A percentile compares a stretch with the other conserved stretches of the same genome.
Conservation (phyloP, 35 echinoderm and acorn worm genomes). For the Apostichopus parvimensis region DNA sequence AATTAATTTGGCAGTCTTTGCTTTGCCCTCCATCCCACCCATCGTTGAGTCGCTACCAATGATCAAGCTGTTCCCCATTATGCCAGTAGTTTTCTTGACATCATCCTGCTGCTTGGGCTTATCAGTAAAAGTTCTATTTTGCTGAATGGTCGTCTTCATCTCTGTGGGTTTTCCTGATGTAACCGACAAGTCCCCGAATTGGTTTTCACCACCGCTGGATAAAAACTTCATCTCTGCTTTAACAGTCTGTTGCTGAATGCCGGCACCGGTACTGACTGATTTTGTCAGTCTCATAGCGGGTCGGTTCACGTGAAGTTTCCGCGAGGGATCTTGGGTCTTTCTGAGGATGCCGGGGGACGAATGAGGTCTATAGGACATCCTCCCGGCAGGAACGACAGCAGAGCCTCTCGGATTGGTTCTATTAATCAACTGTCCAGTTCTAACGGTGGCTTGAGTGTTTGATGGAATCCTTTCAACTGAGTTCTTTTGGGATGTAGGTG, state of each 20-base stretch:
- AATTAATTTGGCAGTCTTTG: slow-evolving; percentile 49
- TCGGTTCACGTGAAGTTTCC: not conserved
- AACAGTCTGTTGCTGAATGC: not conserved
- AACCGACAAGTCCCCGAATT: not conserved
- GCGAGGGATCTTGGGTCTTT: slow-evolving; percentile 16
- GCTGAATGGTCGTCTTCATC: not conserved
- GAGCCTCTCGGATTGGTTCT: not conserved
- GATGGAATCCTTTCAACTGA: not conserved
- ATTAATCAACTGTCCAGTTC: not conserved
- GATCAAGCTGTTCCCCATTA: not conserved
- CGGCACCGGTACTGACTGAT: not conserved
- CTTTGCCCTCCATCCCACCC: not conserved
- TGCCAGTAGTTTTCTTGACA: too few relatives aligned
- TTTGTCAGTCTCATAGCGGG: not conserved
- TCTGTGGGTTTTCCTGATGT: not conserved
- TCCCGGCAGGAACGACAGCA: not conserved
- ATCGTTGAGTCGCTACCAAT: not conserved
- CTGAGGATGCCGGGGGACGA: slow-evolving; percentile 35
- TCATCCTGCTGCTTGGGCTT: not conserved
- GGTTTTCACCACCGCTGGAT: not conserved
- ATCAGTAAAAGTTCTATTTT: not conserved
- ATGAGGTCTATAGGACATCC: slow-evolving; percentile 19
- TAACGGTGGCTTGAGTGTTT: not conserved
- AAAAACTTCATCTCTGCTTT: not conserved
- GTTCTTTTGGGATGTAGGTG: not conserved